phyloP scores from a whole-genome alignment of 2,113 vertebrate species.

The Donacobius atricapilla region DNA sequence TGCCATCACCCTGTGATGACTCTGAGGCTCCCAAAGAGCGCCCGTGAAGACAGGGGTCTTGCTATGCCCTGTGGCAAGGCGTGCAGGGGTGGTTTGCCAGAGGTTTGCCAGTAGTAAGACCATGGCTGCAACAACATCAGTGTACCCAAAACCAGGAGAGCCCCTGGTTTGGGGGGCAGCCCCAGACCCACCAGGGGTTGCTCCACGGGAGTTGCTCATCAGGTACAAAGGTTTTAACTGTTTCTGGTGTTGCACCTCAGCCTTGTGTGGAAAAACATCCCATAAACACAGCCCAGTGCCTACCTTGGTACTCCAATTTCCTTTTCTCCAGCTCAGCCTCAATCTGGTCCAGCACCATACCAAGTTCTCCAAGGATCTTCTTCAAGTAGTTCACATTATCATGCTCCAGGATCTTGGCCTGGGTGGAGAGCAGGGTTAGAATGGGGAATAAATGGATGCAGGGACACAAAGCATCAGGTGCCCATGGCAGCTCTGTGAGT shows the following conservation, averaged over 20 bases:
- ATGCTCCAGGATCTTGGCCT: slow-evolving; percentile 97
- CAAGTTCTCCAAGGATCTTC: slow-evolving; percentile 94
- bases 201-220: background rate
- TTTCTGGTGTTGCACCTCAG: background rate
- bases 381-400: slow-evolving; percentile 96
- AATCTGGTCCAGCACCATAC: slow-evolving; percentile 95
- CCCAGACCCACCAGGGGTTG: no score
- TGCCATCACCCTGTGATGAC: background rate
- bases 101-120: background rate
- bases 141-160: background rate
- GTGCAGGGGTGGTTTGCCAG: background rate
- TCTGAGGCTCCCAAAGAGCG: background rate
- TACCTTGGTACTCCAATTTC: slow-evolving; percentile 96
- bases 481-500: background rate
- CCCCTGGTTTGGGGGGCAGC: background rate
- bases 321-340: slow-evolving; percentile 96
- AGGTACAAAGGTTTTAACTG: background rate
- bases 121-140: background rate
- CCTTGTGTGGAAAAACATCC: background rate
- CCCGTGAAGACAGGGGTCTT: background rate
- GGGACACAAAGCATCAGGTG: background rate
- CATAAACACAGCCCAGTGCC: background rate
- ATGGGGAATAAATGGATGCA: background rate
- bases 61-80: background rate
- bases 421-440: background rate